Base-by-base conservation (phyloP, 2,888 invertebrate genomes). In the Spatulosminthurus flaviceps region DNA sequence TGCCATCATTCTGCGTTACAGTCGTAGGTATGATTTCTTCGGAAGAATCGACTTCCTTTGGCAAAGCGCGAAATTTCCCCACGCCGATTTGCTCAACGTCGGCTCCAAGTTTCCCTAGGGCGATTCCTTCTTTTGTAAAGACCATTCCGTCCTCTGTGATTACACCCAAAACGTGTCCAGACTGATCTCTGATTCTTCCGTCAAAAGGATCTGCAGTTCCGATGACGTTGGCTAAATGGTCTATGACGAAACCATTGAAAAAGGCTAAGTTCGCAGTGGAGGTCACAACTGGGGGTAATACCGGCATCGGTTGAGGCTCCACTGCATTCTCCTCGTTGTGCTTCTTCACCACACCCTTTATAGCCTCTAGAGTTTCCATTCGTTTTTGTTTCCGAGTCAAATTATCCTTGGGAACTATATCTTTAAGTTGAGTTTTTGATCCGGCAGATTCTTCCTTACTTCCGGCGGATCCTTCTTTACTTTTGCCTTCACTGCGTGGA, bases 161-260 rank as follows among this genome's bases (percentile, higher is more conserved):
- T 9, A 24, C 4, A 0, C 66, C 75, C 41, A 76, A 22, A 13
- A 66, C n/a, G 19, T 29, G 1, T 5, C 75, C 75, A 2, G 11
- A 9, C 19, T 41, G 1, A 66, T 76, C 26, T 19, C 24, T 19
- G 16, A 76, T 41, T 4, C 66, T 42, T n/a, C 75, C 75, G 41
- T 64, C 42, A 22, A 66, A 42, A 9, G 67, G 75, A 66, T 76
- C 66, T 13, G 29, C 75, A 11, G 75, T 66, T 5, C 75, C 66
- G 21, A 64, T n/a, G n/a, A 76, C 75, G 7, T 41, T 41, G 24
- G 75, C 41, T 1, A 26, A 16, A 22, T 64, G 42, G 34, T 76
- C 75, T 19, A 76, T 66, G 19, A 76, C 24, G 26, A 76, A 76
- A 13, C 75, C 75, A 66, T 76, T 76, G 11, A 76, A 76, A 19